Percentiles rank a stretch among this genome's conserved stretches.
These are phyloP conservation scores for Hydrotaea cyrtoneurina DNA, from an alignment of 2,888 invertebrate species.

Conservation along the genomic window DNA sequence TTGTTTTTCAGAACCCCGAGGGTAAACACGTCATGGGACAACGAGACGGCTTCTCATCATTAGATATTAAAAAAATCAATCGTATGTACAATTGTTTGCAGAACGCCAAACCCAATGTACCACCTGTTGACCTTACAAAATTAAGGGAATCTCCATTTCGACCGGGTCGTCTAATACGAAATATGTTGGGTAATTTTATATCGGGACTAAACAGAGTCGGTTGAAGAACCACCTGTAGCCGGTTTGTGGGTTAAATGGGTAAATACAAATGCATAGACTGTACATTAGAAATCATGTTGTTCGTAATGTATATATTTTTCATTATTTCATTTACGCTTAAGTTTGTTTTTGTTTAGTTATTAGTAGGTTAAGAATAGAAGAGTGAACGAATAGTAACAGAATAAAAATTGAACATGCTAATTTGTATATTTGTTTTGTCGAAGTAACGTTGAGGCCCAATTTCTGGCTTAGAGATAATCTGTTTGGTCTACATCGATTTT, in stretches of 20 bases:
- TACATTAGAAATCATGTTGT: background rate
- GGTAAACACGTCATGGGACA: conserved; percentile 85
- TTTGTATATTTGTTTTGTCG: too few species aligned
- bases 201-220: conserved; percentile 14
- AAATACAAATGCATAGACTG: background rate
- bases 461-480: too few species aligned
- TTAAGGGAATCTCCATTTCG: background rate
- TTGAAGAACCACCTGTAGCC: background rate
- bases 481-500: too few species aligned
- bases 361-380: background rate
- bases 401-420: too few species aligned
- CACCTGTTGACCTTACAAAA: conserved; percentile 22
- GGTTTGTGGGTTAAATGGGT: conserved; percentile 10
- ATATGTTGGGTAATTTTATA: conserved; percentile 30
- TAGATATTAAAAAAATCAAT: conserved; percentile 87
- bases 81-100: conserved; percentile 86
- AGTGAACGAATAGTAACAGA: too few species aligned
- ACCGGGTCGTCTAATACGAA: background rate
- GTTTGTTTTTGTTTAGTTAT: background rate
- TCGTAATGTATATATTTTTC: background rate
- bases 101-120: conserved; percentile 11
- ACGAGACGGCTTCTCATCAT: conserved; percentile 87
- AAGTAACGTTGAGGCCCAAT: too few species aligned
- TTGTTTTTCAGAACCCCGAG: conserved; percentile 69
- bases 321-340: background rate